Base-by-base conservation (phyloP, 2,888 invertebrate species). In the Gordius sp. region DNA sequence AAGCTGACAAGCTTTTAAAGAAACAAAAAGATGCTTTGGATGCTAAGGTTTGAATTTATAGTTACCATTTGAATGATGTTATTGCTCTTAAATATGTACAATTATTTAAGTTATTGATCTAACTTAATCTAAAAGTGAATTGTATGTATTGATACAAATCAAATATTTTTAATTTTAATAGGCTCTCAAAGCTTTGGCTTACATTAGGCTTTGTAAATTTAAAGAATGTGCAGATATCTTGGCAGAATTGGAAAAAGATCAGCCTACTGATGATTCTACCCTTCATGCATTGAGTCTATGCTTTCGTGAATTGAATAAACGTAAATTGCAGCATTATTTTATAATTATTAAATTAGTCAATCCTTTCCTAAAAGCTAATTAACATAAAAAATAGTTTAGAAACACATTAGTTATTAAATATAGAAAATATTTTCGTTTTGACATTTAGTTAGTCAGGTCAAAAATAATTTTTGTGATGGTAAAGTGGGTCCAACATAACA, bases 241-340 rank as follows among this genome's bases (percentile, higher is more conserved):
- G 20, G 20, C 8, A 18, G 47, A 47, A 20, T 23, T 47, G 8
- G 47, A 47, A 47, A 4, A 13, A 18, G 47, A 47, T n/a, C 4
- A 47, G 4, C 47, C 47, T 20, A 47, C 47, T 18, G 47, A 47
- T n/a, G 47, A 47, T 20, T 8, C 47, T 20, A 47, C 47, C 4
- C 47, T 47, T 47, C 47, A 47, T 47, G 47, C 47, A 47, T 20
- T 47, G 4, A 47, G 47, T 20, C 23, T 47, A 47, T 47, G 47
- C 20, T 47, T 47, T 23, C 8, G 47, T 13, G 47, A 47, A 47
- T 23, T 47, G 4, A 47, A 47, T 20, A 47, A 47, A 20, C 47
- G 47, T 47, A n/a, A n/a, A n/a, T n/a, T n/a, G n/a, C n/a, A n/a
- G n/a, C n/a, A n/a, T n/a, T n/a, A n/a, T n/a, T n/a, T n/a, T n/a